phyloP scores from a whole-genome alignment of 2,113 vertebrate genomes.

The Stomatorhinus ivindoensis region DNA sequence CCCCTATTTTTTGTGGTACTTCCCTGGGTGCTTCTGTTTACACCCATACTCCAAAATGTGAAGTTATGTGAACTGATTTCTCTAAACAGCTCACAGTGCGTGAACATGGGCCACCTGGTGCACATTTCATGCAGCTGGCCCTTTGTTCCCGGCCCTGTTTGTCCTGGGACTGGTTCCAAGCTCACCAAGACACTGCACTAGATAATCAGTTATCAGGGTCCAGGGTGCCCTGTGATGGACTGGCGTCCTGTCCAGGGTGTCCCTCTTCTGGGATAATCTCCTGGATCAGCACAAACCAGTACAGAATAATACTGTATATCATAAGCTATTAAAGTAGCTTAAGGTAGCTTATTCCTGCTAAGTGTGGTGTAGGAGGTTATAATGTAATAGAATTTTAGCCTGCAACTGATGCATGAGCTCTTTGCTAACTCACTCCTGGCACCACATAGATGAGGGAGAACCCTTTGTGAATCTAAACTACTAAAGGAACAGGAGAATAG shows the following conservation, averaged over 20 bases:
- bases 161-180: background rate
- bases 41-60: background rate
- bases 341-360: background rate
- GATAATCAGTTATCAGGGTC: background rate
- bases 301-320: background rate
- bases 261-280: background rate
- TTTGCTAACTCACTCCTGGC: background rate
- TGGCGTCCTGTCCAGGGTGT: background rate
- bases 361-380: background rate
- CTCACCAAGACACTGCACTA: background rate
- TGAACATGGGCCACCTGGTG: background rate
- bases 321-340: background rate
- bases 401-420: background rate
- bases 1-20: background rate
- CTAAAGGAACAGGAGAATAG: background rate
- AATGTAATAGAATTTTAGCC: background rate
- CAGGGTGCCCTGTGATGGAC: background rate
- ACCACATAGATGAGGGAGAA: background rate
- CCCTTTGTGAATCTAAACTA: background rate
- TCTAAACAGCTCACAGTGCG: background rate
- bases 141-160: background rate
- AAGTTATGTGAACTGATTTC: background rate
- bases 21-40: background rate
- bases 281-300: background rate
- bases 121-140: background rate